Base-by-base conservation (phyloP, 1,140 invertebrate species). In the Aphelinus atriplicis region DNA sequence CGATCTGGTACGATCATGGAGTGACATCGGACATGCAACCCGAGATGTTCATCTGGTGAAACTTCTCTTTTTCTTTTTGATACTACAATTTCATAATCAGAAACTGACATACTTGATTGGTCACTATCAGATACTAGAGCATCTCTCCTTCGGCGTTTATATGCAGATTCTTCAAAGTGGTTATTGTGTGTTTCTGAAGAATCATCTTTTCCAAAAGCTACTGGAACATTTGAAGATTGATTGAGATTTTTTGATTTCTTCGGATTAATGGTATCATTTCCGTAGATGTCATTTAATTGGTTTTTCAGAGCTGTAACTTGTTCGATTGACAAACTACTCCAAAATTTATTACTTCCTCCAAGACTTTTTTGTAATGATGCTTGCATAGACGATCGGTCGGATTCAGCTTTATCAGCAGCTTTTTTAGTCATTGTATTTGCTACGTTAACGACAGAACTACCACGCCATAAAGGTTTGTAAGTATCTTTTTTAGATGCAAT, bases 251-350 rank as follows among this genome's bases (percentile, higher is more conserved):
- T 65, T 53, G 7, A 60, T 58, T 77, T 76, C 69, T 82, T 86
- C 46, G 82, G 82, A 7, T 85, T 78, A 77, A 77, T 81, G 1
- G 58, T 48, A 56, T 90, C 91, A 79, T 89, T 92, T 48, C 92
- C 92, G 76, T 96, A 96, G 58, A 96, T 95, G 78, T 95, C 94
- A 78, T 93, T 94, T 3, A 96, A 82, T 80, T 96, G 95, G 81
- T 91, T 92, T 84, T 95, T 95, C 51, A 96, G 88, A 45, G 92
- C 93, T 80, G 91, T 93, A 0, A 96, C 93, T 87, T 96, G 95
- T 78, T 96, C 94, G 85, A 93, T 91, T 1, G 94, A 94, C 58
- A 96, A 86, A 81, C 94, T 95, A 80, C 94, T 95, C 90, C 95
- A 95, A 53, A 95, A 89, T 65, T 92, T 91, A 79, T 90, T 93